Evolutionary conservation across 1,140 invertebrate genomes (phyloP), one percentile per base, ranked within the genome.

Genomic region (Drosophila fuyamai): DNA sequence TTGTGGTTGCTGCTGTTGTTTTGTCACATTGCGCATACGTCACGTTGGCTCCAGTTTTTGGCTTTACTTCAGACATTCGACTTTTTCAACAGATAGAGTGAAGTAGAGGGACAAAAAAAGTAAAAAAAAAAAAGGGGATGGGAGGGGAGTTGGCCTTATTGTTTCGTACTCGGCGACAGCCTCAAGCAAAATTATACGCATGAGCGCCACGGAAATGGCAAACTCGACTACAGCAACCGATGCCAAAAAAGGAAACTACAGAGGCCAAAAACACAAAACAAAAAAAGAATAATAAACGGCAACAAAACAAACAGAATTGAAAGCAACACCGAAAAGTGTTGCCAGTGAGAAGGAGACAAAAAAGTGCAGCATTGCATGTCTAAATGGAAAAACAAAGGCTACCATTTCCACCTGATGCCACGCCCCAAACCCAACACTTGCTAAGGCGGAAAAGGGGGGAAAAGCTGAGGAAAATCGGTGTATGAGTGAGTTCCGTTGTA

Each of bases 151-250:
- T 61, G 46, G 57, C 57, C 68, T 63, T 78, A 84, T 89, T 84
- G 84, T 88, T 89, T 80, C 74, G 77, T 71, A 68, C 79, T 82
- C 79, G 71, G 79, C 83, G 81, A 81, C 83, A 79, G 84, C 81
- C 77, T 81, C 77, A 89, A 89, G 85, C 85, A 78, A 90, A 89
- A 89, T 89, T 89, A 89, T 89, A 89, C 84, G 84, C 84, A 89
- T 89, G 85, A 84, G 84, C 81, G 80, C 84, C 67, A 79, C 85
- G 84, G 84, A 89, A 89, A 89, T 89, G 85, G 84, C 85, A 89
- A 90, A 89, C 84, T 84, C 72, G 73, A 58, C 72, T 72, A 59
- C 76, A 78, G 65, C 78, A 72, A 68, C 36, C 53, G 51, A 51
- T 47, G 72, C 72, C 61, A 68, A 79, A 89, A 73, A 88, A 53